Evolutionary conservation across 2,797 vertebrate genomes (phyloP).

Genomic region (Catharus ustulatus): DNA sequence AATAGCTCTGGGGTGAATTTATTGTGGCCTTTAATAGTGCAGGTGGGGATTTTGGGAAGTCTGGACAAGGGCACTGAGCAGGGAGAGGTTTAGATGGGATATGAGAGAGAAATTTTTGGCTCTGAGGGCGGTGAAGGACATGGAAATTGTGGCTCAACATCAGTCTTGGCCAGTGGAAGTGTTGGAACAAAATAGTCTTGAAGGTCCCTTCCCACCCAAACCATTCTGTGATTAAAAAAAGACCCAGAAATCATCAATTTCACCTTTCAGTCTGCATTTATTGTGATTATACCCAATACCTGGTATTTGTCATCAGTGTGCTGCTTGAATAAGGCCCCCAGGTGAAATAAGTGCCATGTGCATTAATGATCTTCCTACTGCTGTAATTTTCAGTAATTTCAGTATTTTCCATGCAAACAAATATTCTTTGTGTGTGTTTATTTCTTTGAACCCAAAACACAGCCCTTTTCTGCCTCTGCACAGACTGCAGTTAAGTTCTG

Average conservation of each 20-base stretch:
- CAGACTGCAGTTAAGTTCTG: not conserved
- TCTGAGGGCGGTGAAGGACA: not conserved
- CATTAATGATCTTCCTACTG: not conserved
- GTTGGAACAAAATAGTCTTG: not conserved
- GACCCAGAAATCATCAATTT: not conserved
- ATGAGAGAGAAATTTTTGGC: not conserved
- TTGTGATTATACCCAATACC: not conserved
- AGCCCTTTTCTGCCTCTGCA: not conserved
- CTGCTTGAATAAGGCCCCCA: not conserved
- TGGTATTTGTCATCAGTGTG: not conserved
- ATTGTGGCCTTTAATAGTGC: fast-evolving
- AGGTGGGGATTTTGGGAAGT: not conserved
- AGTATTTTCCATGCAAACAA: not conserved
- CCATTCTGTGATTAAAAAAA: not conserved
- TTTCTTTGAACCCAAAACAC: not conserved
- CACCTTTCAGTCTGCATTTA: fast-evolving
- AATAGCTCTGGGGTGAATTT: not conserved
- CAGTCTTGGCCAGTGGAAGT: not conserved
- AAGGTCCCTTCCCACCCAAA: not conserved
- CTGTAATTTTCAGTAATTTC: not conserved
- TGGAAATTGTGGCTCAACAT: fast-evolving
- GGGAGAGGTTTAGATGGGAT: not conserved
- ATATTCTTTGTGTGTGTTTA: not conserved
- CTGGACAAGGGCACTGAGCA: not conserved
- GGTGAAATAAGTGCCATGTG: not conserved